Evolutionary conservation across 2,888 invertebrate genomes (phyloP), one percentile per base, ranked within the genome.

Genomic region (Ernsta delagoae): DNA sequence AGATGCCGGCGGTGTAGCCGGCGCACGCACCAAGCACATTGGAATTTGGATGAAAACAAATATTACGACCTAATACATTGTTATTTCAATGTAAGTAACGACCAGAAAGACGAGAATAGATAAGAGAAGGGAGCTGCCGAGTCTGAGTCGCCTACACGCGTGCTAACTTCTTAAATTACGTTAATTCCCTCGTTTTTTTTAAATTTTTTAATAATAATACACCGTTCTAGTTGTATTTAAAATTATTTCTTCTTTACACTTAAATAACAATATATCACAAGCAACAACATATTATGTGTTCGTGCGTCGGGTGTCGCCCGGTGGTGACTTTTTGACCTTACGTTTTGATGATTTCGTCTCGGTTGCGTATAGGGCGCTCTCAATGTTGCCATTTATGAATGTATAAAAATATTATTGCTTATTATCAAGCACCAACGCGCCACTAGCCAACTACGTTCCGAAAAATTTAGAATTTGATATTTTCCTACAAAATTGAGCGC

Each of bases 381-480:
- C 82, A 86, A 81, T 82, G 74, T 77, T 83, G 83, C 83, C 34
- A 78, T 72, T 86, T 89, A 90, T 89, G 91, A 90, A 91, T 92
- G 92, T 93, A 92, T 92, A 93, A 93, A 92, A 93, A 92, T 92
- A 93, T 93, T 93, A 92, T 93, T 93, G 93, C 93, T 93, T 83
- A 92, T 92, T 84, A 89, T 87, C 84, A 91, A 93, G 93, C 93
- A 93, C 93, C 93, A 89, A 90, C 89, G 90, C 92, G 90, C 90
- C 88, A 83, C 91, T 91, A 91, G 90, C 90, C 87, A 88, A 86
- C 90, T 92, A 89, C 87, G 74, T 86, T 87, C 81, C 86, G 83
- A 88, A 89, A 84, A 83, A 87, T 63, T 87, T 87, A 83, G 85
- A 88, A 86, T 89, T 85, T 83, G 79, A 86, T 86, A 24, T 84